Percentiles rank a stretch among this genome's conserved stretches.
phyloP scores from a whole-genome alignment of 2,888 invertebrate genomes.

The Platycnemis pennipes region DNA sequence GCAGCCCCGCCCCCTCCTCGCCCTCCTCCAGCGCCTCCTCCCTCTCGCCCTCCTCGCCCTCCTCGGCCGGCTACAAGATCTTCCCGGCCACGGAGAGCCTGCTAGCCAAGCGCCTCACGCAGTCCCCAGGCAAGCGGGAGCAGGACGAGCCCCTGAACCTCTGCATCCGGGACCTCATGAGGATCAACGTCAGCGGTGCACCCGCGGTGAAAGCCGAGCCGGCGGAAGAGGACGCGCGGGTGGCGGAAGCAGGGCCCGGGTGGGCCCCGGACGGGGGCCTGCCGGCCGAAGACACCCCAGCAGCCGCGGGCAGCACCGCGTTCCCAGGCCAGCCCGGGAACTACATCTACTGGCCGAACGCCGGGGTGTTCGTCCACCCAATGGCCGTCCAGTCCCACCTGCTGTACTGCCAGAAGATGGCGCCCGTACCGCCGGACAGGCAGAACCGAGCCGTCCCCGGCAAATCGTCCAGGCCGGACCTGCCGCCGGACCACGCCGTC shows the following conservation, averaged over 20 bases:
- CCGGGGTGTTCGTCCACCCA: slow-evolving; percentile 87
- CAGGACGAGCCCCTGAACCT: slow-evolving; percentile 90
- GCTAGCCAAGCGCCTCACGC: slow-evolving; percentile 85
- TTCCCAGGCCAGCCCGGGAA: slow-evolving; percentile 74
- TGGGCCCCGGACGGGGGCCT: background rate
- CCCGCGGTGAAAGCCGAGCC: background rate
- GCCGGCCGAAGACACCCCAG: background rate
- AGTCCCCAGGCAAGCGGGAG: slow-evolving; percentile 75
- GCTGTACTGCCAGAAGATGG: slow-evolving; percentile 88
- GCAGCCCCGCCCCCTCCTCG: slow-evolving; percentile 39
- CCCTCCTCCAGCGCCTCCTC: slow-evolving; percentile 32
- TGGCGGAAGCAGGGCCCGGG: background rate
- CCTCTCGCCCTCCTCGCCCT: slow-evolving; percentile 30
- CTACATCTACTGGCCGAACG: slow-evolving; percentile 87
- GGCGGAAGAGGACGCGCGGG: background rate
- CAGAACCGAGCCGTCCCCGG: slow-evolving; percentile 68
- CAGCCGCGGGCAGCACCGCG: slow-evolving; percentile 21
- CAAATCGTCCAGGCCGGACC: background rate
- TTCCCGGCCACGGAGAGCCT: slow-evolving; percentile 79
- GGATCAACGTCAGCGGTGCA: slow-evolving; percentile 43
- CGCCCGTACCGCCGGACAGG: slow-evolving; percentile 78
- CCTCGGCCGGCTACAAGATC: slow-evolving; percentile 71
- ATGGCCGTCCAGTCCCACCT: slow-evolving; percentile 87
- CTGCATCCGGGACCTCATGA: slow-evolving; percentile 88
- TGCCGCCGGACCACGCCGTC: slow-evolving; percentile 70